Percentiles rank a stretch among this genome's conserved stretches.
phyloP scores from a whole-genome alignment of 2,797 vertebrate genomes.

The Pteropus rufus region DNA sequence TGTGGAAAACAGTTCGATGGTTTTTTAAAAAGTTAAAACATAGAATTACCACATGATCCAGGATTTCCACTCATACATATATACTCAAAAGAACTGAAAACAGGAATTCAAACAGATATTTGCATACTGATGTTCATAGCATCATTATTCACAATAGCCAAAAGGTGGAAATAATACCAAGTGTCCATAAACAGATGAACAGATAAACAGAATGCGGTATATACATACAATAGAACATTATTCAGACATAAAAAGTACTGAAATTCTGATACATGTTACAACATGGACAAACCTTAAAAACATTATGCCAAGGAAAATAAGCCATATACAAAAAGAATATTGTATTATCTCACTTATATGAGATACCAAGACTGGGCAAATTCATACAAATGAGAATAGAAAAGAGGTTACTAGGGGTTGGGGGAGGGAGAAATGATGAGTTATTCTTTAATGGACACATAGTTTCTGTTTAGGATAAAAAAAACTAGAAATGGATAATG shows the following conservation, averaged over 20 bases:
- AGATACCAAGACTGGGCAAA: background rate
- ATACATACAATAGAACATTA: background rate
- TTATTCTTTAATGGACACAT: background rate
- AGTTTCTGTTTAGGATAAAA: background rate
- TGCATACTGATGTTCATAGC: background rate
- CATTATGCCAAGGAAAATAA: background rate
- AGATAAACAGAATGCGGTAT: background rate
- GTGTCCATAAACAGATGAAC: background rate
- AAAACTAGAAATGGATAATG: background rate
- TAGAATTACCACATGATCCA: background rate
- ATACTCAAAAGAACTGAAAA: background rate
- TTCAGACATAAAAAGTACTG: background rate
- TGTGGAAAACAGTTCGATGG: background rate
- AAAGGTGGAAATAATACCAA: background rate
- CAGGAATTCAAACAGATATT: background rate
- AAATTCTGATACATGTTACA: background rate
- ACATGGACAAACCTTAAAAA: conserved; percentile 20
- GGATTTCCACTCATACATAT: background rate
- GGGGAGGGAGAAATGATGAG: background rate
- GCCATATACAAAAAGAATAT: background rate
- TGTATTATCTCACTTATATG: background rate
- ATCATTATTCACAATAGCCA: background rate
- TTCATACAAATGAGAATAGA: background rate
- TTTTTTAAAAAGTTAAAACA: conserved; percentile 42
- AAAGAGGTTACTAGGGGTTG: background rate